These are phyloP conservation scores for Sepiola atlantica DNA, from an alignment of 2,888 invertebrate species.

Conservation along the genomic window DNA sequence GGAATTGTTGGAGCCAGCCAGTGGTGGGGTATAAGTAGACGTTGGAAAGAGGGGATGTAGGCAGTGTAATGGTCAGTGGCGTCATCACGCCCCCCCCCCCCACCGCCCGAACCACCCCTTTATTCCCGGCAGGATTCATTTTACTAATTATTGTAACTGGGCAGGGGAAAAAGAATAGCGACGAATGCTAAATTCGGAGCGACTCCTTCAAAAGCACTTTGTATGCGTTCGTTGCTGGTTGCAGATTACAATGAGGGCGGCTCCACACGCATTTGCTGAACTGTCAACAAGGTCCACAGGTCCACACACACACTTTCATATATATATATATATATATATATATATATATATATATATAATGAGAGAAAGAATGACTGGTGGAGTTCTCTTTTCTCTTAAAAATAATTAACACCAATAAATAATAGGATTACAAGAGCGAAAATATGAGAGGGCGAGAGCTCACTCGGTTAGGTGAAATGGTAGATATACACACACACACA, in stretches of 20 bases:
- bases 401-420: too few species aligned
- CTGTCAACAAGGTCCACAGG: not conserved
- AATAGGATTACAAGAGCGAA: too few species aligned
- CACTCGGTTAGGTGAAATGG: too few species aligned
- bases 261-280: not conserved
- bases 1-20: not conserved
- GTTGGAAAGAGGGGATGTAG: too few species aligned
- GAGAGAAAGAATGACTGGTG: too few species aligned
- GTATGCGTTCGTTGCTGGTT: not conserved
- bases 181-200: constrained; percentile 8
- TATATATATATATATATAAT: too few species aligned
- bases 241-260: not conserved
- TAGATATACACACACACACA: too few species aligned
- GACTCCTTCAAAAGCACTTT: not conserved
- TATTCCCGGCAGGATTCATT: not conserved
- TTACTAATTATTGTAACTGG: constrained; percentile 7
- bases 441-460: too few species aligned
- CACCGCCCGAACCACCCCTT: too few species aligned
- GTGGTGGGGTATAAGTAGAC: not conserved
- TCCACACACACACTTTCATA: too few species aligned
- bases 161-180: not conserved
- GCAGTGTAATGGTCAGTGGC: not conserved
- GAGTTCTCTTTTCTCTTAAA: not conserved
- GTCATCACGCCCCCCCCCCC: not conserved
- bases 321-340: too few species aligned